These are phyloP conservation scores for Drosophila sp. DNA, from an alignment of 1,140 invertebrate genomes.

Conservation along the genomic window DNA sequence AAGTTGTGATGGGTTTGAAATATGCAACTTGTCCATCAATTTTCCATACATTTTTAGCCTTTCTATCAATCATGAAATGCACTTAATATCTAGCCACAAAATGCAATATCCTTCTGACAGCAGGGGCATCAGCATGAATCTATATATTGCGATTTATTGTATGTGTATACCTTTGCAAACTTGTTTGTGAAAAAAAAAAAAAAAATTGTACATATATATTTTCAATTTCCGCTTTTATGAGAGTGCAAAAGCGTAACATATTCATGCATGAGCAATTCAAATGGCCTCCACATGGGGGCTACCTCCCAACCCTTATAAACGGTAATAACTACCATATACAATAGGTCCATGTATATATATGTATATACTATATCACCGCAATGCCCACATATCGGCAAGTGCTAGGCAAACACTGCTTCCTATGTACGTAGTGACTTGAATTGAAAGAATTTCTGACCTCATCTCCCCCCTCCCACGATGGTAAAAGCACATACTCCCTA, in stretches of 20 bases:
- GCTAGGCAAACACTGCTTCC: conserved; percentile 36
- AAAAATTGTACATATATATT: conserved; percentile 75
- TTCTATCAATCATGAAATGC: conserved; percentile 43
- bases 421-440: conserved; percentile 39
- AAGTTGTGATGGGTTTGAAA: background rate
- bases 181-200: conserved; percentile 59
- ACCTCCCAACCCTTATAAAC: conserved; percentile 43
- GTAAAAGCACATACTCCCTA: conserved; percentile 13
- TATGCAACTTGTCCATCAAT: conserved; percentile 2
- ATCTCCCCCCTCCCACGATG: background rate
- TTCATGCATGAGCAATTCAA: conserved; percentile 73
- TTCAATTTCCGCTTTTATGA: conserved; percentile 76
- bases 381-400: conserved; percentile 5
- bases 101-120: conserved; percentile 55
- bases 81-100: conserved; percentile 40
- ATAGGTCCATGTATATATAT: conserved; percentile 26
- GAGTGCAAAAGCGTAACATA: conserved; percentile 60
- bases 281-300: conserved; percentile 41
- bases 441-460: background rate
- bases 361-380: background rate
- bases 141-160: background rate
- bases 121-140: background rate
- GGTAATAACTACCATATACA: conserved; percentile 57
- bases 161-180: background rate
- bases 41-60: conserved; percentile 24